Base-by-base conservation (phyloP, 2,888 invertebrate genomes). In the Ptychoptera albimana region DNA sequence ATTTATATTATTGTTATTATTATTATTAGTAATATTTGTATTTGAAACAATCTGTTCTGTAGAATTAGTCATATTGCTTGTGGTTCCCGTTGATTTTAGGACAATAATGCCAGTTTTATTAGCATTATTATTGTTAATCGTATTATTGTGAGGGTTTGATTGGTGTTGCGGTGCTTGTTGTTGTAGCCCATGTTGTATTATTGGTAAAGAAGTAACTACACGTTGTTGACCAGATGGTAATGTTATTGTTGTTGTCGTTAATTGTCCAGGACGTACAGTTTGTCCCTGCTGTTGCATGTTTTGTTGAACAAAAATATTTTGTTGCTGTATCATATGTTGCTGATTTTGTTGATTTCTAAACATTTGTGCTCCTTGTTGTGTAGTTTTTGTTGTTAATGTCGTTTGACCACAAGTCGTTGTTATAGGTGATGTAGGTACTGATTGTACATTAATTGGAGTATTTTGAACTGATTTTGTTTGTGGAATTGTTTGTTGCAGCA, bases 301-400 rank as follows among this genome's bases (percentile, higher is more conserved):
- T 13, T 45, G 40, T 16, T 23, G 23, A 23, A 23, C 23, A 23
- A 23, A 23, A 23, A 23, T 23, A 23, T 23, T 23, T 7, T 23
- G 23, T 23, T 23, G 23, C 7, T 23, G 23, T 23, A 23, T 23
- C 40, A 40, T 40, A 31, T 45, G 39, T 36, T 39, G 45, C 7
- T 45, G 45, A 14, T 37, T 35, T 38, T 41, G 41, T 34, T 45
- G 45, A 45, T 41, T 45, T 15, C 41, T 41, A 32, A 45, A 35
- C 9, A 45, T 45, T 37, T 45, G 39, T 12, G 37, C 41, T 14
- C 41, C 41, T 34, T 45, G 45, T 34, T 45, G 45, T 1, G 45
- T 37, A 9, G 45, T 45, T 16, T 41, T 66, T 9, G 78, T 80
- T 60, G 41, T 23, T 9, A 32, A 7, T n/a, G 37, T 13, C 11